Evolutionary conservation across 2,888 invertebrate genomes (phyloP).

Genomic region (Lomographa bimaculata): DNA sequence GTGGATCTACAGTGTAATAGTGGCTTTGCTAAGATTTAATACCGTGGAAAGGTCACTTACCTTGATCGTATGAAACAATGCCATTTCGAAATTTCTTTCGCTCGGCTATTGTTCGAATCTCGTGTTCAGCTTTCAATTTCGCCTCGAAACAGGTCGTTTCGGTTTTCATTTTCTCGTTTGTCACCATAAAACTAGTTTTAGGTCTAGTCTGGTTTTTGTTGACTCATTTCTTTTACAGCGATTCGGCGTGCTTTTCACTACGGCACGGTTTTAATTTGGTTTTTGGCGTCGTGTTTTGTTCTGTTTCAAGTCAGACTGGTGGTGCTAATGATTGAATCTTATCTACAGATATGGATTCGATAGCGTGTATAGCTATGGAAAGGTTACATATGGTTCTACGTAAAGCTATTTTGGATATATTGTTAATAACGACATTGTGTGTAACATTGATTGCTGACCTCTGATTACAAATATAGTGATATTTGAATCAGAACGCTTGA

Average conservation of each 20-base stretch:
- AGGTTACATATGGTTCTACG: conserved; percentile 13
- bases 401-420: conserved; percentile 4
- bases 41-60: conserved; percentile 77
- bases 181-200: conserved; percentile 44
- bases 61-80: conserved; percentile 55
- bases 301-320: conserved; percentile 13
- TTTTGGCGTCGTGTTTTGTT: conserved; percentile 10
- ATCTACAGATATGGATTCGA: conserved; percentile 18
- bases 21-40: conserved; percentile 74
- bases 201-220: conserved; percentile 32
- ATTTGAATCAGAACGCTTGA: conserved; percentile 3
- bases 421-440: conserved; percentile 1
- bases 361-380: conserved; percentile 12
- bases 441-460: conserved; percentile 13
- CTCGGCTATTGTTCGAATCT: conserved; percentile 30
- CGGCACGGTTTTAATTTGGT: conserved; percentile 14
- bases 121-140: conserved; percentile 41
- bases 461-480: conserved; percentile 1
- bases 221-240: conserved; percentile 38
- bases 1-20: conserved; percentile 73
- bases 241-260: conserved; percentile 20
- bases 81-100: conserved; percentile 34
- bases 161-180: conserved; percentile 37
- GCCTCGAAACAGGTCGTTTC: conserved; percentile 42
- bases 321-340: conserved; percentile 14